Conservation (phyloP, 1,140 invertebrate species). For the Microplitis mediator region DNA sequence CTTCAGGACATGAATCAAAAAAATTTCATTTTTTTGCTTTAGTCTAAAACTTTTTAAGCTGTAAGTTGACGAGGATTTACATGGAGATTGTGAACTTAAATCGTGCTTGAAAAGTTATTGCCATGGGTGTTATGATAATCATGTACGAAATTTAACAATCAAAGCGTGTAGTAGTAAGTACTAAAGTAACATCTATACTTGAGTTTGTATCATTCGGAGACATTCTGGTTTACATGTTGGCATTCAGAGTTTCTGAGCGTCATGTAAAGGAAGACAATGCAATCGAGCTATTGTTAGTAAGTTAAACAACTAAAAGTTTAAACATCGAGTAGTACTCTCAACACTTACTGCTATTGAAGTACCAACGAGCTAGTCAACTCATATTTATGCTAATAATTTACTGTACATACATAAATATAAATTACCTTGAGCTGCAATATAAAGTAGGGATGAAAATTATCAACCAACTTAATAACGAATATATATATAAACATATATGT, state of each 20-base stretch:
- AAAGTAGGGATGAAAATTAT: no score
- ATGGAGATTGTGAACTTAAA: not conserved
- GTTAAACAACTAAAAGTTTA: slow-evolving; percentile 26
- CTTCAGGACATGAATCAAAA: no score
- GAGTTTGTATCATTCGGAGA: not conserved
- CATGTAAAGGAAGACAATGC: slow-evolving; percentile 16
- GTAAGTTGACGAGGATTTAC: not conserved
- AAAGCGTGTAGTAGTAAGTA: no score
- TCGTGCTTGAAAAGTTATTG: not conserved
- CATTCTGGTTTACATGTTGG: not conserved
- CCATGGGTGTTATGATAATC: slow-evolving; percentile 14
- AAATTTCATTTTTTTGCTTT: no score
- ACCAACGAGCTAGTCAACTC: slow-evolving; percentile 3
- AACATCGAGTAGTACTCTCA: slow-evolving; percentile 10
- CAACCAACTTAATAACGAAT: no score
- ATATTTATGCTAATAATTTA: no score
- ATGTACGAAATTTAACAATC: not conserved
- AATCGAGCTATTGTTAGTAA: slow-evolving; percentile 14
- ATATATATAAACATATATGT: no score
- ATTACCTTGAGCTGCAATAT: not conserved
- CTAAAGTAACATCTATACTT: not conserved
- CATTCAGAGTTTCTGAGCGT: not conserved
- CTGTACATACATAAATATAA: not conserved
- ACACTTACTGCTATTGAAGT: slow-evolving; percentile 26
- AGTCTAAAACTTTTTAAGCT: no score